Conservation (phyloP, 2,888 invertebrate genomes). For the Myopa testacea region DNA sequence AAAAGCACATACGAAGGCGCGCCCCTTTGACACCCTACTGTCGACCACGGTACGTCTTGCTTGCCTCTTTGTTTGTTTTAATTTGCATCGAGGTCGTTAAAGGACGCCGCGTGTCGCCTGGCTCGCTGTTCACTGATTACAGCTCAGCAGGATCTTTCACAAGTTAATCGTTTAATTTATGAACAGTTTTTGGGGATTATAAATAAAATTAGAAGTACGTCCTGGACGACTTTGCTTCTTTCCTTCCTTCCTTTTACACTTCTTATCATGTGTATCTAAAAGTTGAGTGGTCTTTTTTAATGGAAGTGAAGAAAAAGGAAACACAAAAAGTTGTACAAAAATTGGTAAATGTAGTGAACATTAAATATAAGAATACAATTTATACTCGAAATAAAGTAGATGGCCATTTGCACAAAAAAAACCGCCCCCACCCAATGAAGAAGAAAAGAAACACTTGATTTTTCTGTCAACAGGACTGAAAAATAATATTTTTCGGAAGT, state of each 20-base stretch:
- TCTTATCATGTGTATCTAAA: background rate
- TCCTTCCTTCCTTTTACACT: background rate
- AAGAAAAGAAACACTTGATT: background rate
- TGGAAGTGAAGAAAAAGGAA: background rate
- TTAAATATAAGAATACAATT: slow-evolving; percentile 6
- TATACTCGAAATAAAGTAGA: background rate
- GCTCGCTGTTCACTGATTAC: background rate
- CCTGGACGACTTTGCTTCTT: background rate
- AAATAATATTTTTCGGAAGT: too few relatives aligned
- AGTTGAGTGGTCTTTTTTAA: background rate
- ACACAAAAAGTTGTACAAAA: background rate
- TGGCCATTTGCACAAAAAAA: too few relatives aligned
- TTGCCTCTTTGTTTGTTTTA: too few relatives aligned
- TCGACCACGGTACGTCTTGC: too few relatives aligned
- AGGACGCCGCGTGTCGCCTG: background rate
- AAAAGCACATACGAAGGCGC: too few relatives aligned
- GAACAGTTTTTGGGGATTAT: background rate
- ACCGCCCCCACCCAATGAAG: background rate
- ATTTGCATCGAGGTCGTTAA: too few relatives aligned
- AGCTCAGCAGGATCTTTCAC: background rate
- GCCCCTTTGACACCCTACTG: too few relatives aligned
- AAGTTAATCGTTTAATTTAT: slow-evolving; percentile 18
- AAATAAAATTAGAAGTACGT: too few relatives aligned
- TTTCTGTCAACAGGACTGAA: background rate
- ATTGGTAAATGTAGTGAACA: slow-evolving; percentile 11